Evolutionary conservation across 2,113 vertebrate genomes (phyloP).

Genomic region (Dascyllus trimaculatus): DNA sequence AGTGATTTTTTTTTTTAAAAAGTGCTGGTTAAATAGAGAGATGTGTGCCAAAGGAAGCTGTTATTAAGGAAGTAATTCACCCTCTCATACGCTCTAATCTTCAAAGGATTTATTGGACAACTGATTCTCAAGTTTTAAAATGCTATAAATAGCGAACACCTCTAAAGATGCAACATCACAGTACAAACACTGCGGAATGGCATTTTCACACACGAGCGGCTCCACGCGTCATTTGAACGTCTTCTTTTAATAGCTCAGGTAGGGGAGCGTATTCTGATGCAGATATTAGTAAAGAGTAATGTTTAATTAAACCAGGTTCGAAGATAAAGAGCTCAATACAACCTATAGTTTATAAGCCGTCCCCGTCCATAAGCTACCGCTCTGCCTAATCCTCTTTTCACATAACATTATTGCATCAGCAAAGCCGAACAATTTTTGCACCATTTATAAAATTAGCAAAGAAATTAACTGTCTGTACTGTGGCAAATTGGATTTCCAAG

Average conservation of each 20-base stretch:
- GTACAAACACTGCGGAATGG: constrained; percentile 45
- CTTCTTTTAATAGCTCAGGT: constrained; percentile 80
- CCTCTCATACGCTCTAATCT: constrained; percentile 60
- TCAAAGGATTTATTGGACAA: constrained; percentile 79
- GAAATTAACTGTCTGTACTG: constrained; percentile 84
- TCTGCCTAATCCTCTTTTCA: constrained; percentile 83
- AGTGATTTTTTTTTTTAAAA: too few species aligned
- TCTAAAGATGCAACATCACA: constrained; percentile 51
- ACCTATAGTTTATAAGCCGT: constrained; percentile 82
- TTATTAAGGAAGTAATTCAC: constrained; percentile 69
- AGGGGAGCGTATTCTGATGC: constrained; percentile 68
- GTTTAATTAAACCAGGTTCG: constrained; percentile 84
- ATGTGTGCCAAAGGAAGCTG: constrained; percentile 41
- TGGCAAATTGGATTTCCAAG: constrained; percentile 82
- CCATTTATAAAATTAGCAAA: constrained; percentile 86
- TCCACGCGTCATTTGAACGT: constrained; percentile 50
- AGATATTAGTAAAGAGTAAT: constrained; percentile 83
- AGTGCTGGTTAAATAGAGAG: constrained; percentile 49
- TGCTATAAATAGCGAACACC: constrained; percentile 61
- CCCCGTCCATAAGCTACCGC: constrained; percentile 78
- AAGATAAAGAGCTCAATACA: constrained; percentile 82
- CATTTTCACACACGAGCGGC: constrained; percentile 67
- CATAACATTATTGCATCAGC: constrained; percentile 82
- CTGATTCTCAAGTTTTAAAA: constrained; percentile 70
- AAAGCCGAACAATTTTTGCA: constrained; percentile 78